These are phyloP conservation scores for Naja naja DNA, from an alignment of 2,113 vertebrate genomes.

Conservation along the genomic window DNA sequence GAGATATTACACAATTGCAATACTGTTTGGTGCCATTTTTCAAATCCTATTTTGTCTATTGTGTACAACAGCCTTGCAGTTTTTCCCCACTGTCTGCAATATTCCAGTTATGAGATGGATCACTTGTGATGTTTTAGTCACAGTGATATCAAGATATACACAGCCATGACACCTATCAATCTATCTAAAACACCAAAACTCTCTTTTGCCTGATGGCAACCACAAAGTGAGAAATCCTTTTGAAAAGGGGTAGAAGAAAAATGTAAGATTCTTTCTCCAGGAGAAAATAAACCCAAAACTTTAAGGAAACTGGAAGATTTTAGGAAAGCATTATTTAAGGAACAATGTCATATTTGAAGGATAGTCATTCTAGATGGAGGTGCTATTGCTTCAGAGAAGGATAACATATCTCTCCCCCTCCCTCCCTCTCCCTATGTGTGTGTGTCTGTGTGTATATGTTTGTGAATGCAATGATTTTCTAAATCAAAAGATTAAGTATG, in stretches of 20 bases:
- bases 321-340: neutral
- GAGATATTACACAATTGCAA: neutral
- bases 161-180: neutral
- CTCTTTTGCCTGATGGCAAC: neutral
- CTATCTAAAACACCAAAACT: neutral
- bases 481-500: neutral
- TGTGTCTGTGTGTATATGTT: neutral
- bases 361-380: neutral
- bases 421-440: neutral
- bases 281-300: neutral
- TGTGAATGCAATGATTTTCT: neutral
- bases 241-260: neutral
- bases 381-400: neutral
- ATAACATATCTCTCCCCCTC: neutral
- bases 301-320: neutral
- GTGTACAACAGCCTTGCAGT: neutral
- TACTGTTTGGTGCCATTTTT: neutral
- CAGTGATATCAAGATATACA: neutral
- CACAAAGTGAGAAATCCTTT: neutral
- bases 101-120: neutral
- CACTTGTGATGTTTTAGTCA: neutral
- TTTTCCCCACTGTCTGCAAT: neutral
- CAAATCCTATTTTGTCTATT: neutral
- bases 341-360: neutral
- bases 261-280: neutral